Evolutionary conservation across 2,888 invertebrate genomes (phyloP), one percentile per base, ranked within the genome.

Genomic region (Acleris sparsana): DNA sequence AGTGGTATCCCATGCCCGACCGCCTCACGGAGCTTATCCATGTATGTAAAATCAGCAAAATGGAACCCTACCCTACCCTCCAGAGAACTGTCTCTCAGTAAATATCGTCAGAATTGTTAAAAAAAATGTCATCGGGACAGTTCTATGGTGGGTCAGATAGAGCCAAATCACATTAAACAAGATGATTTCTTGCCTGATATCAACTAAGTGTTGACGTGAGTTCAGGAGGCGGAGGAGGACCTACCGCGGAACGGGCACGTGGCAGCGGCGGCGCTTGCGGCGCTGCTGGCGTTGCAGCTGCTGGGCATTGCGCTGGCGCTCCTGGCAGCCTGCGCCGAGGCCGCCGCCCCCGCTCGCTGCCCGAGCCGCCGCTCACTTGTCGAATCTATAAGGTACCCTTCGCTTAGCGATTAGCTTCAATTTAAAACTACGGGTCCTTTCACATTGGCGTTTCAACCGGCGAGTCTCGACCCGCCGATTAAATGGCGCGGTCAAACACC

Each of bases 161-260:
- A 25, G 25, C 0, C 5, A 25, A 5, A 5, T 25, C 25, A 22
- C 4, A 22, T 22, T 3, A 25, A 25, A 25, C 25, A 25, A 25
- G 25, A 25, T 25, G 5, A 25, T 0, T 25, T 25, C 25, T 25
- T 25, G 25, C 5, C 25, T 5, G 5, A 25, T 25, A 25, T 25
- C 5, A 25, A 25, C 5, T 5, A 9, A 9, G 18, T 13, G 2
- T 5, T n/a, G 9, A 5, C 25, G 22, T 18, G 13, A 22, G 11
- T 18, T 6, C 75, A 87, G 87, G 87, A 87, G 73, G 86, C 75
- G 68, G 72, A 77, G 70, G 76, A 62, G 59, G 86, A 87, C 71
- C 71, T 75, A 58, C 86, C 85, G 20, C 71, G 80, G 68, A 87
- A 85, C 78, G 70, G 70, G 69, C 81, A 84, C 77, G 80, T 70